Evolutionary conservation across 2,797 vertebrate genomes (phyloP).

Genomic region (Bovichtus variegatus): DNA sequence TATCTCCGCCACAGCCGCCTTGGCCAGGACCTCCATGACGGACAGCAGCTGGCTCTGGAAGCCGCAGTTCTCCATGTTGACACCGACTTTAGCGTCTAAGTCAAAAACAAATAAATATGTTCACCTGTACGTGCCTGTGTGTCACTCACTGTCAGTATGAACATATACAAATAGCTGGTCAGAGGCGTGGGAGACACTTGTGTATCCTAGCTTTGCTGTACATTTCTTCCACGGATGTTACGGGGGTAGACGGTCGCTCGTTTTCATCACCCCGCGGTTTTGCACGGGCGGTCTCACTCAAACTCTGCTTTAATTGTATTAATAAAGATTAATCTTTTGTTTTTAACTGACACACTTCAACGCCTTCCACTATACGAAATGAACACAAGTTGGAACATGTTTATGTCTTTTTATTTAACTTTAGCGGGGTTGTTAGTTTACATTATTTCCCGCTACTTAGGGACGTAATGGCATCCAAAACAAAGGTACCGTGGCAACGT

Average conservation of each 20-base stretch:
- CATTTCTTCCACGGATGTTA: background rate
- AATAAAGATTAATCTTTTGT: fast-evolving
- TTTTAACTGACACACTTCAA: fast-evolving
- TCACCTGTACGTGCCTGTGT: background rate
- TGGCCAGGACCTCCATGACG: constrained; percentile 81
- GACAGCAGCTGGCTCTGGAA: constrained; percentile 82
- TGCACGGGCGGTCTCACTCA: background rate
- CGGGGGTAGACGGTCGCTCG: background rate
- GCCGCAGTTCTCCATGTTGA: constrained; percentile 71
- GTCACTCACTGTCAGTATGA: no score
- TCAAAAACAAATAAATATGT: background rate
- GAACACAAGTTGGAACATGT: fast-evolving
- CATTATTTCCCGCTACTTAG: background rate
- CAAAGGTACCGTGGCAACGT: background rate
- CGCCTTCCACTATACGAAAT: fast-evolving
- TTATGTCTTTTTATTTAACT: background rate
- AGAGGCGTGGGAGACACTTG: background rate
- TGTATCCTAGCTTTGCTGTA: no score
- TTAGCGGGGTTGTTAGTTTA: fast-evolving
- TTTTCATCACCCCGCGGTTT: fast-evolving
- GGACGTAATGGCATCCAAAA: fast-evolving
- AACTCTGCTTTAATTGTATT: fast-evolving
- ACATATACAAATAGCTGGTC: background rate
- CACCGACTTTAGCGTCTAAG: fast-evolving
- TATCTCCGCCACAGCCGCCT: constrained; percentile 82